Percentiles rank a stretch among this genome's conserved stretches.
Conservation (phyloP, 2,888 invertebrate species). For the Cheilosia soror region DNA sequence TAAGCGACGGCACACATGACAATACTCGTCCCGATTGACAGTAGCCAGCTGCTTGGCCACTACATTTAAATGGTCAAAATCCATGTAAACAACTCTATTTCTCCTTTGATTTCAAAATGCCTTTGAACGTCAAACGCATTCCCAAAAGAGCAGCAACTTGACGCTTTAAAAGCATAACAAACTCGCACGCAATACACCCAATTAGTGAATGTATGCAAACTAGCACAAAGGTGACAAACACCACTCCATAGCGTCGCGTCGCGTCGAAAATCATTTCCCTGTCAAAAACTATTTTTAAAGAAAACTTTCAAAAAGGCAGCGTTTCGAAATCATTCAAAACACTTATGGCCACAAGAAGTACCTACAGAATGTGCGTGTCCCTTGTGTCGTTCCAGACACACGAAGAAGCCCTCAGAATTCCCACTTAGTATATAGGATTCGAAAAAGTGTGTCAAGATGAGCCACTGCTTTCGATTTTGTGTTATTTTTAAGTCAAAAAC, state of each 20-base stretch:
- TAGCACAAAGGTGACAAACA: constrained; percentile 49
- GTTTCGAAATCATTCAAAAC: constrained; percentile 42
- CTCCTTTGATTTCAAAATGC: not conserved
- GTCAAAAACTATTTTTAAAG: constrained; percentile 24
- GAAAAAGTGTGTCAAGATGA: constrained; percentile 51
- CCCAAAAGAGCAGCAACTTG: constrained; percentile 11
- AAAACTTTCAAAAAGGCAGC: not conserved
- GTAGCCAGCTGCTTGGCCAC: constrained; percentile 27
- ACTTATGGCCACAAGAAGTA: constrained; percentile 10
- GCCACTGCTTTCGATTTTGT: constrained; percentile 10
- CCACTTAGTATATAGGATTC: not conserved
- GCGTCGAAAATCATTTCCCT: constrained; percentile 16
- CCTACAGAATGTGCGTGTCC: constrained; percentile 6
- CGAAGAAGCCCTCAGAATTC: not conserved
- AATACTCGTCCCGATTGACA: constrained; percentile 22
- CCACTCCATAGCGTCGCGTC: not conserved
- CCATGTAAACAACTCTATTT: constrained; percentile 10
- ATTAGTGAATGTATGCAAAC: constrained; percentile 36
- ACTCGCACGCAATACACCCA: constrained; percentile 29
- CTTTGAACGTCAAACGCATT: not conserved
- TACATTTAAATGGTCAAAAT: constrained; percentile 4
- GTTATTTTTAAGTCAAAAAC: constrained; percentile 31
- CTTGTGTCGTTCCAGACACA: constrained; percentile 26
- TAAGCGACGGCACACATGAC: not conserved
- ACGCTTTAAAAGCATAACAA: constrained; percentile 40